Percentiles rank a stretch among this genome's conserved stretches.
These are phyloP conservation scores for Drosophila hamatofila DNA, from an alignment of 2,888 invertebrate species.

Conservation along the genomic window DNA sequence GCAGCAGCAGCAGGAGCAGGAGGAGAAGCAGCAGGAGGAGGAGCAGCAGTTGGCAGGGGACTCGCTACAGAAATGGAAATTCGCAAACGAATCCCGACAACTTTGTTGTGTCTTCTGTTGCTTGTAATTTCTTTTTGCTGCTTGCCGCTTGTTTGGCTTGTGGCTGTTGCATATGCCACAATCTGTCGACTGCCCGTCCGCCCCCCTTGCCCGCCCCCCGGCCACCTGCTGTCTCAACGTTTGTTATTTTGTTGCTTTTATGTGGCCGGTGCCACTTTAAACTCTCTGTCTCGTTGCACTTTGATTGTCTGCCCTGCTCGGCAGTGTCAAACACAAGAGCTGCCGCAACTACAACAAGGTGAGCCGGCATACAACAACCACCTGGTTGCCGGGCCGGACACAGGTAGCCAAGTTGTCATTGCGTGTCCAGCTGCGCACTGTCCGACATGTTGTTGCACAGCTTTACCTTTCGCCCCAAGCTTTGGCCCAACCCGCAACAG, in stretches of 20 bases:
- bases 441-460: constrained; percentile 35
- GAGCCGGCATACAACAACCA: constrained; percentile 12
- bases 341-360: constrained; percentile 28
- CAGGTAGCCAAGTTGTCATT: constrained; percentile 24
- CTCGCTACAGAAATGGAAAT: constrained; percentile 35
- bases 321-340: constrained; percentile 67
- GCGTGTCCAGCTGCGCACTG: constrained; percentile 50
- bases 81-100: constrained; percentile 58
- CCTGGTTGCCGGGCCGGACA: constrained; percentile 4
- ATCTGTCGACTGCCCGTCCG: neutral
- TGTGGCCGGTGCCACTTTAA: constrained; percentile 55
- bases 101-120: constrained; percentile 57
- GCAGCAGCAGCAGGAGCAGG: constrained; percentile 7
- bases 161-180: constrained; percentile 45
- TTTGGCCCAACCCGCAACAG: neutral
- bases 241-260: constrained; percentile 55
- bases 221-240: constrained; percentile 29
- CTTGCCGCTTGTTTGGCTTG: constrained; percentile 72
- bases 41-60: constrained; percentile 13
- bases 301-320: constrained; percentile 57
- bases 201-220: neutral
- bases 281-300: constrained; percentile 63
- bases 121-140: constrained; percentile 64
- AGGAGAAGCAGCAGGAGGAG: too few species aligned
- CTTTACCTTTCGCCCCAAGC: constrained; percentile 17